These are phyloP conservation scores for Philonicus albiceps DNA, from an alignment of 2,888 invertebrate species.

Conservation along the genomic window DNA sequence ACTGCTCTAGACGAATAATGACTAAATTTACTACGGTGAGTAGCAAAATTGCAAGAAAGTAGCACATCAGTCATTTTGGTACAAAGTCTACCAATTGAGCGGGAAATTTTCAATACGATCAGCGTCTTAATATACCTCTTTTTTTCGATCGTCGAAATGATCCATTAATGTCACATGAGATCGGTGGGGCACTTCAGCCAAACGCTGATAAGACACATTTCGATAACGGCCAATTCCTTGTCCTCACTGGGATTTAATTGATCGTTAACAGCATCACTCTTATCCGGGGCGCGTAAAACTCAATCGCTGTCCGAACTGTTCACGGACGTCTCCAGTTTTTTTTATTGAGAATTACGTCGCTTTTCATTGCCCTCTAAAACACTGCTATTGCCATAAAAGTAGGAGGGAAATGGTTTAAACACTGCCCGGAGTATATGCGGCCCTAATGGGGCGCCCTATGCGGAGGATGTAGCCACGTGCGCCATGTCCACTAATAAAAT, in stretches of 20 bases:
- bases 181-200: not conserved
- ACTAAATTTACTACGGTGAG: not conserved
- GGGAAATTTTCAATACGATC: not conserved
- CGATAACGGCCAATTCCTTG: not conserved
- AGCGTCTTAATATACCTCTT: not conserved
- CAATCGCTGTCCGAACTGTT: not conserved
- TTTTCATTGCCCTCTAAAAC: conserved; percentile 31
- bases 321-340: not conserved
- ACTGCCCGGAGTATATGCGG: not conserved
- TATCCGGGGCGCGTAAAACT: conserved; percentile 24
- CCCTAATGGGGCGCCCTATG: not conserved
- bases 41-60: not conserved
- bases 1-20: not conserved
- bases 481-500: not conserved
- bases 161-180: conserved; percentile 14
- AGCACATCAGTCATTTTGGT: not conserved
- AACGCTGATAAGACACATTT: not conserved
- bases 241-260: conserved; percentile 30
- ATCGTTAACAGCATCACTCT: conserved; percentile 16
- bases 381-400: conserved; percentile 27
- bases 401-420: not conserved
- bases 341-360: conserved; percentile 1
- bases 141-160: not conserved
- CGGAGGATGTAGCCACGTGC: not conserved
- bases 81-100: not conserved